phyloP scores from a whole-genome alignment of 2,113 vertebrate genomes.

The Setophaga kirtlandii region DNA sequence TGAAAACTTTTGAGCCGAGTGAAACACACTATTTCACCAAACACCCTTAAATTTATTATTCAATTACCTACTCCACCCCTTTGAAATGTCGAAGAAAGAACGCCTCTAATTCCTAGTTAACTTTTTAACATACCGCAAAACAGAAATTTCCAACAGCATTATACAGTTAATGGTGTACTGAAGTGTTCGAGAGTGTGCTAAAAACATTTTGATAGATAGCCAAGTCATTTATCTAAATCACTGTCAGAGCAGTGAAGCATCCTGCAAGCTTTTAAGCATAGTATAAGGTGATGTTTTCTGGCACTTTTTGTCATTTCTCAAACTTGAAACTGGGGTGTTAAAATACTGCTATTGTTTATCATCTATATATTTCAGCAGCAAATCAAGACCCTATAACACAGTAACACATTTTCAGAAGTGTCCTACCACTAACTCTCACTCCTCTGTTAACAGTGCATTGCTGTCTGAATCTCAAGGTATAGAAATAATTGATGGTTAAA shows the following conservation, averaged over 20 bases:
- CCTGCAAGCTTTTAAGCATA: constrained; percentile 69
- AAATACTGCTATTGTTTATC: constrained; percentile 74
- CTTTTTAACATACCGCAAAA: constrained; percentile 60
- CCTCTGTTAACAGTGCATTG: constrained; percentile 3
- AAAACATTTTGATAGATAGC: constrained; percentile 84
- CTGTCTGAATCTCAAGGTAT: constrained; percentile 64
- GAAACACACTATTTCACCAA: constrained; percentile 1
- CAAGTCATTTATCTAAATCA: constrained; percentile 86
- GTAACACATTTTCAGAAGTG: constrained; percentile 34
- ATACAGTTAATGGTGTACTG: constrained; percentile 69
- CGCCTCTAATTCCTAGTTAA: constrained; percentile 60
- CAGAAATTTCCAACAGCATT: constrained; percentile 69
- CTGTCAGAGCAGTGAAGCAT: constrained; percentile 77
- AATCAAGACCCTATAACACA: constrained; percentile 61
- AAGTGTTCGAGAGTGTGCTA: constrained; percentile 74
- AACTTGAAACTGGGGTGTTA: constrained; percentile 53
- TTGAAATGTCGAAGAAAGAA: not conserved
- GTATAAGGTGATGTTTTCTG: constrained; percentile 48
- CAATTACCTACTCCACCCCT: not conserved
- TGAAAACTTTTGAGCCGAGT: constrained; percentile 60
- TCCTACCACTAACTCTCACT: constrained; percentile 50
- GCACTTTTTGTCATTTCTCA: constrained; percentile 74
- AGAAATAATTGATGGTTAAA: constrained; percentile 81
- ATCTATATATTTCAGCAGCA: constrained; percentile 60
- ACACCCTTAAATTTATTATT: not conserved